Base-by-base conservation (phyloP, 2,797 vertebrate species). In the Hydrolagus colliei region DNA sequence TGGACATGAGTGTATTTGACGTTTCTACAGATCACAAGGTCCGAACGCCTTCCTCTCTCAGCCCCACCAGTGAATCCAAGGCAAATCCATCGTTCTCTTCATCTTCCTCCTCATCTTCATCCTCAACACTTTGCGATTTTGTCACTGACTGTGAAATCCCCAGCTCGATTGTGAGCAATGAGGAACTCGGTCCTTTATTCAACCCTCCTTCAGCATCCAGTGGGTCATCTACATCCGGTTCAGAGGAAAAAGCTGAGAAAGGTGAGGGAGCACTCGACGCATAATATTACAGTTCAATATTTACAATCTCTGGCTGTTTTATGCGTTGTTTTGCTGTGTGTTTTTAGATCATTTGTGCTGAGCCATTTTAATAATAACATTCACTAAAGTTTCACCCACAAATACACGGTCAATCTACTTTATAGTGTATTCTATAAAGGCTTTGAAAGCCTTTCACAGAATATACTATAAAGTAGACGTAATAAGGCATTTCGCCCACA, bases 171-270 rank as follows among this genome's bases (percentile, higher is more conserved):
- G 95, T 96, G 87, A 93, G 94, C 91, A 95, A 89, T 87, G 98
- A 98, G 91, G 94, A 95, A 78, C 95, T 95, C 87, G 96, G 95
- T 92, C 97, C 93, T 89, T 92, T 98, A 87, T 93, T 98, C 61
- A 97, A 96, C 89, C 97, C 95, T 88, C 97, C 96, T 86, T 95
- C 96, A 86, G 93, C 96, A 67, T 95, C 95, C 85, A 95, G 96
- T 91, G 96, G 94, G 91, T 97, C 98, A 89, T 94, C 96, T 88
- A 95, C 96, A 91, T 92, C 95, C 73, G 96, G 92, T 85, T 94
- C 92, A 2, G 97, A 98, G 88, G 98, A 98, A 87, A 98, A 97
- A 90, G 94, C 96, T 84, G 98, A 98, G 87, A 98, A 98, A 96
- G 97, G 98, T 96, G 93, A 91, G 87, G 86, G 52, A 18, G 32